These are phyloP conservation scores for Lutjanus erythropterus DNA, from an alignment of 2,113 vertebrate species.

Conservation along the genomic window DNA sequence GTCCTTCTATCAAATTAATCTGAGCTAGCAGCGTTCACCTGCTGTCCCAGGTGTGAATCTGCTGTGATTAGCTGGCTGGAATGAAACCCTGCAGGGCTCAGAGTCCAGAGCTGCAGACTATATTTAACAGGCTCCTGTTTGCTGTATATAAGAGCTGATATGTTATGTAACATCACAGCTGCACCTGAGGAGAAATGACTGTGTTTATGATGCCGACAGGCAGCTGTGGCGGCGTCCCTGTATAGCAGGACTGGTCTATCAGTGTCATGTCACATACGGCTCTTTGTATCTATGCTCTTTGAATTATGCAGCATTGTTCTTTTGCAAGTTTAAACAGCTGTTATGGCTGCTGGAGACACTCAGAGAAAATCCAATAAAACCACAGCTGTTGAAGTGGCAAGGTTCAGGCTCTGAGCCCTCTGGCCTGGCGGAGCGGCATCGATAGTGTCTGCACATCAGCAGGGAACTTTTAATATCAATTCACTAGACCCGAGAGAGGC, in stretches of 20 bases:
- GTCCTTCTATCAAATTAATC: background rate
- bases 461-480: constrained; percentile 20
- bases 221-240: background rate
- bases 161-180: constrained; percentile 14
- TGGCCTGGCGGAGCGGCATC: constrained; percentile 6
- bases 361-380: constrained; percentile 44
- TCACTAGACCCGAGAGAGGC: constrained; percentile 18
- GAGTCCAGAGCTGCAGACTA: background rate
- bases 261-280: constrained; percentile 15
- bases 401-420: background rate
- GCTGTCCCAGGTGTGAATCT: constrained; percentile 27
- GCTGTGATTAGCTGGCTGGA: background rate
- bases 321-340: constrained; percentile 58
- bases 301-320: constrained; percentile 59
- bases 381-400: constrained; percentile 2
- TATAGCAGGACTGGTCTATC: background rate
- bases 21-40: background rate
- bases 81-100: constrained; percentile 13
- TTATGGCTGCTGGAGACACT: constrained; percentile 28
- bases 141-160: background rate
- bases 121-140: constrained; percentile 2
- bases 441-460: background rate
- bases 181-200: constrained; percentile 28
- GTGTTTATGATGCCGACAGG: background rate
- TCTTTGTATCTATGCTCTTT: constrained; percentile 1